phyloP scores from a whole-genome alignment of 2,888 invertebrate species.

The Polymixis lichenea region DNA sequence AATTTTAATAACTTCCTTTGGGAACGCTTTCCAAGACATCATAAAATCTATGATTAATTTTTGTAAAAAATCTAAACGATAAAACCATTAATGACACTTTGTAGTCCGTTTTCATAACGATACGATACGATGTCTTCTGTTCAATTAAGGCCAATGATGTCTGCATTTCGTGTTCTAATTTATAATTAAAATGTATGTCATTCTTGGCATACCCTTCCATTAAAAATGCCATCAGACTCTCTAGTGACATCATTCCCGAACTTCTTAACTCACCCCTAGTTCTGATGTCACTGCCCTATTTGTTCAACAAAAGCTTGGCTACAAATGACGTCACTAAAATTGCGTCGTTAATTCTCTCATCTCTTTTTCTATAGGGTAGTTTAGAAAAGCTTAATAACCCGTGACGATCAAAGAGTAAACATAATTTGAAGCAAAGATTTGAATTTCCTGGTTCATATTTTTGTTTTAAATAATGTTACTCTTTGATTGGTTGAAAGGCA shows the following conservation, averaged over 20 bases:
- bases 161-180: conserved; percentile 34
- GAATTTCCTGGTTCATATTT: neutral
- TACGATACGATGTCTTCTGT: conserved; percentile 29
- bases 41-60: neutral
- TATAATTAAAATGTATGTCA: conserved; percentile 59
- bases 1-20: conserved; percentile 46
- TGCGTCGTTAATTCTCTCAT: conserved; percentile 28
- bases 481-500: conserved; percentile 1
- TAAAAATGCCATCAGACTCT: conserved; percentile 25
- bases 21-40: conserved; percentile 15
- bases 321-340: conserved; percentile 43
- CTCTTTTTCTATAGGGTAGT: conserved; percentile 13
- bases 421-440: conserved; percentile 23
- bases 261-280: conserved; percentile 41
- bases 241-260: conserved; percentile 47
- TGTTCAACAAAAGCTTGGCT: conserved; percentile 41
- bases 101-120: conserved; percentile 13
- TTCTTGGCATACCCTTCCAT: conserved; percentile 50
- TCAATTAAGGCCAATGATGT: conserved; percentile 64
- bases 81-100: conserved; percentile 7
- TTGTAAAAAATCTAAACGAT: conserved; percentile 7
- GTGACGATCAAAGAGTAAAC: conserved; percentile 1
- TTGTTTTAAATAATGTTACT: no score
- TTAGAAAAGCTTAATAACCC: conserved; percentile 18
- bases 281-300: conserved; percentile 49